These are phyloP conservation scores for Cotesia glomerata DNA, from an alignment of 1,140 invertebrate species.

Conservation along the genomic window DNA sequence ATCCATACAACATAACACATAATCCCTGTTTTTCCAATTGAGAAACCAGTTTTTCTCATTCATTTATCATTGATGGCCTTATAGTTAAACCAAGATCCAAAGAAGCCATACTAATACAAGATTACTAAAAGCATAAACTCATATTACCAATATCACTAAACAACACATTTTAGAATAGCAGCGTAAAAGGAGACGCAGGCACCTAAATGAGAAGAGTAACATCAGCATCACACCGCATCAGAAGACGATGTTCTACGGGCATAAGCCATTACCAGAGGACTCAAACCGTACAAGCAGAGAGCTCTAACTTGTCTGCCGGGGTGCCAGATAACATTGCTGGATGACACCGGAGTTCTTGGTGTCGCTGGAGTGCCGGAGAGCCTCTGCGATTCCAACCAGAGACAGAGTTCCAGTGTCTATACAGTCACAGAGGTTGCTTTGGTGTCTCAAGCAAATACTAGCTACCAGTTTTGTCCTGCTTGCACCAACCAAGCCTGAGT, in stretches of 20 bases:
- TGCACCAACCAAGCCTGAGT: neutral
- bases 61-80: neutral
- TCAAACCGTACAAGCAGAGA: slow-evolving; percentile 33
- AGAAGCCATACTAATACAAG: neutral
- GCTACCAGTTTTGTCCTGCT: neutral
- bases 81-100: neutral
- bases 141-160: too few relatives aligned
- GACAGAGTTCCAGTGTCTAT: neutral
- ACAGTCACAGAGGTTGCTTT: neutral
- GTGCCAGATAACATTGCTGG: slow-evolving; percentile 63
- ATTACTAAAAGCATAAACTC: neutral
- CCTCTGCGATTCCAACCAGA: neutral
- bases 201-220: neutral
- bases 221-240: neutral
- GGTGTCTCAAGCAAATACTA: neutral
- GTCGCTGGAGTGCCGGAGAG: slow-evolving; percentile 50
- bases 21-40: neutral
- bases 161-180: too few relatives aligned
- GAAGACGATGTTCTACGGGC: slow-evolving; percentile 33
- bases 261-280: slow-evolving; percentile 58
- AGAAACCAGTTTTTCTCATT: neutral
- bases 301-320: slow-evolving; percentile 44
- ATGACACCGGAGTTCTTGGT: slow-evolving; percentile 58
- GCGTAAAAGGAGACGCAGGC: neutral
- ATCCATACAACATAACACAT: neutral